Percentiles rank a stretch among this genome's conserved stretches.
Conservation (phyloP, 2,113 vertebrate species). For the Patagioenas fasciata region DNA sequence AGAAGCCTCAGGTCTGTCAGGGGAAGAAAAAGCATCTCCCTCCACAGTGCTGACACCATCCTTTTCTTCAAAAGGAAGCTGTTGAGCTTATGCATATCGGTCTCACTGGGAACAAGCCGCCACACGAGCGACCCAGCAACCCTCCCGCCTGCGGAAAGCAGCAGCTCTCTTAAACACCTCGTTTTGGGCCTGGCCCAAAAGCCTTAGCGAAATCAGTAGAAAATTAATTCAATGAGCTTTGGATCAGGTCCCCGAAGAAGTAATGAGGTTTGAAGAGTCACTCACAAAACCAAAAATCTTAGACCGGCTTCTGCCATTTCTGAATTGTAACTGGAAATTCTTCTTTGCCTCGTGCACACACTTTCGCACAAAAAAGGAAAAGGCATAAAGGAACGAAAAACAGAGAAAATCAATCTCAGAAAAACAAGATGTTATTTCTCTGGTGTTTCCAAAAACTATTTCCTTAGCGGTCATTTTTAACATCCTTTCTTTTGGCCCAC, state of each 20-base stretch:
- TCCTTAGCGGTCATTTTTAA: neutral
- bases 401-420: neutral
- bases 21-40: neutral
- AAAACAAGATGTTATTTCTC: neutral
- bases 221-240: neutral
- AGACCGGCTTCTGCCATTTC: fast-evolving
- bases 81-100: neutral
- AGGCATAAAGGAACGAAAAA: neutral
- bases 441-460: neutral
- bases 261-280: fast-evolving
- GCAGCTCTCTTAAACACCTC: neutral
- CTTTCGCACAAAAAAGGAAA: neutral
- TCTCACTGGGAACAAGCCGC: neutral
- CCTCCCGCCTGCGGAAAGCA: neutral
- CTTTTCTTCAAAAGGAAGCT: neutral
- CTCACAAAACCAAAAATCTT: neutral
- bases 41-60: neutral
- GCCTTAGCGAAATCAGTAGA: neutral
- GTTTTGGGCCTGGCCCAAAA: neutral
- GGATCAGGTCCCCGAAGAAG: fast-evolving
- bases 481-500: neutral
- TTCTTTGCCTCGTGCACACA: fast-evolving
- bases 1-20: neutral
- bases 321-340: neutral
- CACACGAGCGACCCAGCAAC: neutral